Evolutionary conservation across 2,888 invertebrate species (phyloP), one percentile per base, ranked within the genome.

Genomic region (Rhamnusium bicolor): DNA sequence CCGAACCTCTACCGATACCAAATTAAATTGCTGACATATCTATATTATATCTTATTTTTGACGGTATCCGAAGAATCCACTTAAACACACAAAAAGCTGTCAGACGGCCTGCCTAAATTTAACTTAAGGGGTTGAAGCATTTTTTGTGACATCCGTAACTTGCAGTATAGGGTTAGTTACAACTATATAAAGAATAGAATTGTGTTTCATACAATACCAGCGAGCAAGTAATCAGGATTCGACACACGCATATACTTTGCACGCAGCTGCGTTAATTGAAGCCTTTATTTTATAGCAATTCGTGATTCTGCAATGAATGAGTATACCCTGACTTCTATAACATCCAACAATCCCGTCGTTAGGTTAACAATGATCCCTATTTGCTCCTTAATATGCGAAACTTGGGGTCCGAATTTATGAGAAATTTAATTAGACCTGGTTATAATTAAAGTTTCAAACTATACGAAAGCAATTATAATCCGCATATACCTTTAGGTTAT

Each of bases 211-310:
- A 58, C 69, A 71, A 49, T 71, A 60, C 51, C 63, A 18, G 70
- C 46, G 21, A 74, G 70, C 69, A 63, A 65, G 68, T 74, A 78
- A 84, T 84, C 82, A 78, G 71, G 77, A 84, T 84, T 84, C 84
- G 79, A 78, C 79, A 81, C 84, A 83, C 83, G 83, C 80, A 79
- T 79, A 53, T 65, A 83, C 21, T 69, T 83, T 81, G 82, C 82
- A 83, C 83, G 82, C 84, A 84, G 83, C 84, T 84, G 84, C 82
- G 82, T 84, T 84, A 84, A 84, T 84, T 84, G 81, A 79, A 79
- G 79, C 82, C 81, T 84, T 83, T 84, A 83, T 83, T 84, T 84
- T 83, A 81, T 82, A 77, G 80, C 68, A 76, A 81, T 81, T 82
- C 84, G 84, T 84, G 84, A 83, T 83, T 77, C 80, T 72, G 78